Evolutionary conservation across 2,797 vertebrate species (phyloP), one percentile per base, ranked within the genome.

Genomic region (Clamator glandarius): DNA sequence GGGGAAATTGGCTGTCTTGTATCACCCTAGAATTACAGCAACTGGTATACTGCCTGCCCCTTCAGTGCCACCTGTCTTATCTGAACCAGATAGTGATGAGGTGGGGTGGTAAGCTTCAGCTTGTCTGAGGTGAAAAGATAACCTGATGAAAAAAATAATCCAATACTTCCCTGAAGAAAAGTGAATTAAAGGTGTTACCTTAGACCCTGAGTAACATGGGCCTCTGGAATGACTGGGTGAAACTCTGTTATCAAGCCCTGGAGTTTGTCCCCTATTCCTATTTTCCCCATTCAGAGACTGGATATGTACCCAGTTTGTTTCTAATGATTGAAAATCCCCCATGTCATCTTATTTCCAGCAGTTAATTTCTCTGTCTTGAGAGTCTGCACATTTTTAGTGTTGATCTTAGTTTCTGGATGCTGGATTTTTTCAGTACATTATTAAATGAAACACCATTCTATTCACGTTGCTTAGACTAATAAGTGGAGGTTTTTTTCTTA

Each of bases 41-140:
- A 18, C 44, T 74, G 39, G 7, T 51, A 11, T 42, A 12, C 29
- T 79, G 73, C 50, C 41, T 84, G 5, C 6, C 6, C 10, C 33
- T 75, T 61, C 41, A 35, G 8, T 75, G 44, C 16, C 8, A 7
- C 1, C 9, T 69, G 16, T 67, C 16, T 66, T 55, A 28, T 31
- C 23, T 1, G 3, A 36, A 54, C 20, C 8, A 11, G 15, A 15
- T 3, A 4, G 2, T 19, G 13, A 7, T 18, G 58, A 21, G 25
- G 11, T 18, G 7, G 14, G 4, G 1, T 48, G 13, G 20, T 1
- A 4, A 42, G 26, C 24, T 61, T 62, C 19, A 33, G 18, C 16
- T 88, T 44, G 12, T 28, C 44, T 15, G 28, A 70, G 46, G 10
- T 48, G 51, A 44, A 70, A 58, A 73, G 18, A 9, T 72, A 58